Base-by-base conservation (phyloP, 2,888 invertebrate species). In the Agrotis exclamationis region DNA sequence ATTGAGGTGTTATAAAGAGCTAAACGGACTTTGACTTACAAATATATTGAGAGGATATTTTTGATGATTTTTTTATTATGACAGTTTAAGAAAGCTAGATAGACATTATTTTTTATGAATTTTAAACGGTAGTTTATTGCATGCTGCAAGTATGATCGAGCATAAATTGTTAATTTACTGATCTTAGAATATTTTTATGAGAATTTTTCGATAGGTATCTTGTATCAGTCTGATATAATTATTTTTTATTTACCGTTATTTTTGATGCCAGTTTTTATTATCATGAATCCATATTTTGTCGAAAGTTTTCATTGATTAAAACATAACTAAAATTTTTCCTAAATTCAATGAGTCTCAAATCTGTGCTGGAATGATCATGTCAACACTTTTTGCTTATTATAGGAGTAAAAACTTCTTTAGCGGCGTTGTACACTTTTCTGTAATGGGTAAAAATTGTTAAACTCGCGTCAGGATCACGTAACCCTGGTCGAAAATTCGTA, bases 1-100 rank as follows among this genome's bases (percentile, higher is more conserved):
- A 80, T 22, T 22, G 22, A 33, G 54, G 47, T 76, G 58, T 70
- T 47, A 57, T 74, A 63, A 48, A 39, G n/a, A 44, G 14, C 18
- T 28, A 63, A 66, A 80, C 7, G 14, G 24, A n/a, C n/a, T n/a
- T 33, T 16, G 13, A 48, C 47, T 63, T 28, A 45, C 2, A 53
- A 18, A 56, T n/a, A 14, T 22, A 28, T 33, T 57, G 14, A n/a
- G n/a, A 33, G 1, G 16, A 4, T 58, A 22, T 59, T 63, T 63
- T 18, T 1, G 2, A 20, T 18, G 5, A 48, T 39, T 39, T 66
- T 73, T 65, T 62, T 20, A 74, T 57, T 62, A 62, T 57, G 74
- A 79, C 44, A n/a, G n/a, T n/a, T n/a, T n/a, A n/a, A n/a, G 76
- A 59, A 44, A 22, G 47, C 20, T 53, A 48, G 14, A 53, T 33